Conservation (phyloP, 2,797 vertebrate species). For the Phaenicophaeus curvirostris region DNA sequence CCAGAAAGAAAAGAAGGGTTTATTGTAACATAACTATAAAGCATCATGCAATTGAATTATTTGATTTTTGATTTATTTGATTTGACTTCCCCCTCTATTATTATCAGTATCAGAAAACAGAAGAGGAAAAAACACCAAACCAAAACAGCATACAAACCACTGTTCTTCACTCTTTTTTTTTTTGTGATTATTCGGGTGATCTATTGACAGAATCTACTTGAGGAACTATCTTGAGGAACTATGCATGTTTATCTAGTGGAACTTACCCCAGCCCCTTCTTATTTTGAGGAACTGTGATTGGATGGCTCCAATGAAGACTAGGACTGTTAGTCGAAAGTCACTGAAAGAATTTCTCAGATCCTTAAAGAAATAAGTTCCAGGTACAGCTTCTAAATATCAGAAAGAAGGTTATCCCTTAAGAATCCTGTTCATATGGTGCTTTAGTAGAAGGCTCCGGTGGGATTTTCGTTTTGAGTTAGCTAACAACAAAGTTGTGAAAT, state of each 20-base stretch:
- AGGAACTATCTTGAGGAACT: no score
- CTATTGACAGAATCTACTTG: not conserved
- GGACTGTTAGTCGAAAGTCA: not conserved
- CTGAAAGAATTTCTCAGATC: not conserved
- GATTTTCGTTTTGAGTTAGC: not conserved
- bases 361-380: not conserved
- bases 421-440: not conserved
- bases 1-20: not conserved
- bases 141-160: not conserved
- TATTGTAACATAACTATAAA: not conserved
- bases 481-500: not conserved
- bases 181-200: not conserved
- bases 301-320: not conserved
- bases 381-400: not conserved
- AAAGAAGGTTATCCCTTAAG: not conserved
- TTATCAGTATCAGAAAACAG: not conserved
- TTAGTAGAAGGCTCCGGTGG: not conserved
- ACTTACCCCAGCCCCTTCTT: no score
- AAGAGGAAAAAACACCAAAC: not conserved
- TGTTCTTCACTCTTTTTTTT: not conserved
- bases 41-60: not conserved
- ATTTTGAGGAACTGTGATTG: not conserved
- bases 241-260: no score
- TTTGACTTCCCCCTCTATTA: not conserved
- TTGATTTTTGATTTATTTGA: not conserved